Percentiles rank a stretch among this genome's conserved stretches.
Conservation (phyloP, 2,113 vertebrate species). For the Pseudorhombus dupliciocellatus region DNA sequence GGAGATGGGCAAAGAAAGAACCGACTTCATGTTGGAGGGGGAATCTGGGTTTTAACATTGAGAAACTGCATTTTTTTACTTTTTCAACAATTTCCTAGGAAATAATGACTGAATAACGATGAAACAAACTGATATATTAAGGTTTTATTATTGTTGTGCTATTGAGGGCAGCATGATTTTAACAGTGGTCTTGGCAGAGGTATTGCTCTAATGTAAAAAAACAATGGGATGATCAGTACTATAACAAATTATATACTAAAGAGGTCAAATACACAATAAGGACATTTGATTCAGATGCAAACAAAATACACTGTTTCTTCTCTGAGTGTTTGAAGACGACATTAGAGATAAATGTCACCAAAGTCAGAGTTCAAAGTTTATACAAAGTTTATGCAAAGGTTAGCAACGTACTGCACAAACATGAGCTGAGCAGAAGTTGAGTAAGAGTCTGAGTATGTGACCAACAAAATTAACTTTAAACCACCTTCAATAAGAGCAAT, state of each 20-base stretch:
- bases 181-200: too few relatives aligned
- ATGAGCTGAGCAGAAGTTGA: not conserved
- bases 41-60: not conserved
- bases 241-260: not conserved
- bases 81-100: too few relatives aligned
- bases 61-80: not conserved
- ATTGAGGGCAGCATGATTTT: too few relatives aligned
- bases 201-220: not conserved
- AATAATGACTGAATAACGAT: too few relatives aligned
- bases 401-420: not conserved
- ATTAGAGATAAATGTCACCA: not conserved
- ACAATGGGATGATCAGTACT: not conserved
- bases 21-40: too few relatives aligned
- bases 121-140: too few relatives aligned
- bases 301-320: not conserved
- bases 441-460: not conserved
- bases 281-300: not conserved
- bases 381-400: not conserved
- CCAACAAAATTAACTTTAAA: not conserved
- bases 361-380: slow-evolving; percentile 13
- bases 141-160: too few relatives aligned
- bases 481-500: not conserved
- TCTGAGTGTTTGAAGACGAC: not conserved
- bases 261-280: not conserved
- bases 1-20: too few relatives aligned